Conservation (phyloP, 2,113 vertebrate species). For the Peromyscus polionotus region DNA sequence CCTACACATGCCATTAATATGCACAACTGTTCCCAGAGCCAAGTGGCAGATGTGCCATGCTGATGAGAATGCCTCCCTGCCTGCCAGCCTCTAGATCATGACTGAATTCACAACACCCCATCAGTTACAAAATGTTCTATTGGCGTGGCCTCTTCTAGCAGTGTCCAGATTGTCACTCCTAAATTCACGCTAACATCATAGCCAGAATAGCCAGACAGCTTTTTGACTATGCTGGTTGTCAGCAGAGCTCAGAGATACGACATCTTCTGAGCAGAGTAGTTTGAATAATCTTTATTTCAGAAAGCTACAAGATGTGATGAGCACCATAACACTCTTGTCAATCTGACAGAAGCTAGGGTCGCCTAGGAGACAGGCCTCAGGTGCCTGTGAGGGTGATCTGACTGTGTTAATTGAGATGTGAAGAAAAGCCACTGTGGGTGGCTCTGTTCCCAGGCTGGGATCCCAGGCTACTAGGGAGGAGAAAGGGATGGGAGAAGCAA, state of each 20-base stretch:
- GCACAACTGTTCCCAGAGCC: background rate
- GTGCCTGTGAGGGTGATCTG: background rate
- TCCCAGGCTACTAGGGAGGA: background rate
- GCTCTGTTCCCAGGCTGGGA: no score
- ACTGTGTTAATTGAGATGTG: background rate
- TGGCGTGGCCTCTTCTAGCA: background rate
- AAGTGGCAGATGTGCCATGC: background rate
- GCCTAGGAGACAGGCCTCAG: background rate
- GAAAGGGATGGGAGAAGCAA: background rate
- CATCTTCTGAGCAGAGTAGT: background rate
- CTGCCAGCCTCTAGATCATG: background rate
- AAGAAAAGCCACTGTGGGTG: background rate
- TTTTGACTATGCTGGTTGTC: background rate
- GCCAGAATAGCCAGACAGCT: background rate
- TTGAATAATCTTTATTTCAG: background rate
- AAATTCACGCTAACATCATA: conserved; percentile 18
- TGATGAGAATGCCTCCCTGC: background rate
- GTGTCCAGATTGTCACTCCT: background rate
- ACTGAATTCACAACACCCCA: background rate
- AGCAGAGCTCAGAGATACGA: background rate
- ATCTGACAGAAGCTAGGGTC: background rate
- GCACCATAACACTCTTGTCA: background rate
- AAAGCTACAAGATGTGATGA: background rate
- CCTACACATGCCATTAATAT: background rate
- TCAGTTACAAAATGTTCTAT: conserved; percentile 43